phyloP scores from a whole-genome alignment of 2,113 vertebrate genomes.

The Phyllostomus discolor region DNA sequence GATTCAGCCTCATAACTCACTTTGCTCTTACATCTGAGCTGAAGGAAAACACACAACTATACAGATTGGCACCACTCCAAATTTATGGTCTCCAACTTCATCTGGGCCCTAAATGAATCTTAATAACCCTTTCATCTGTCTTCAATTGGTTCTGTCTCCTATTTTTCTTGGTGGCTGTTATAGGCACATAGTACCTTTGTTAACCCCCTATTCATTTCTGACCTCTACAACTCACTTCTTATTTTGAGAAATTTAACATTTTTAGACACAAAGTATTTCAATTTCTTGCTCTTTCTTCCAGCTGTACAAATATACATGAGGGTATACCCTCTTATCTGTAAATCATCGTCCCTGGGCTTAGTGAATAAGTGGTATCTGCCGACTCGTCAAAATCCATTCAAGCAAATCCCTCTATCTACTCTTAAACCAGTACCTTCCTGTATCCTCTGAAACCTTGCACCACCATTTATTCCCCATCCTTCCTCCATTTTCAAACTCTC shows the following conservation, averaged over 20 bases:
- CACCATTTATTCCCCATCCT: neutral
- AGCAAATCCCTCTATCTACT: neutral
- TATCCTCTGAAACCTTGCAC: neutral
- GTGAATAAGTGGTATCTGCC: neutral
- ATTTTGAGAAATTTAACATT: neutral
- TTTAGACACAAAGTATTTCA: neutral
- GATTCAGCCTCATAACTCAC: neutral
- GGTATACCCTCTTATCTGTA: neutral
- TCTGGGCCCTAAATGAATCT: neutral
- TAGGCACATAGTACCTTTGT: neutral
- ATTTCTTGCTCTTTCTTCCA: neutral
- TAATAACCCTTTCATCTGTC: neutral
- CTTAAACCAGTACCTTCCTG: neutral
- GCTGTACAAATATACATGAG: neutral
- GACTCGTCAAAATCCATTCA: neutral
- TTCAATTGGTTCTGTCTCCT: neutral
- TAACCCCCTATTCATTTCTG: neutral
- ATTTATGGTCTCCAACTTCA: neutral
- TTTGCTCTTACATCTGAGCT: neutral
- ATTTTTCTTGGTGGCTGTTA: neutral
- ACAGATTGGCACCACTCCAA: neutral
- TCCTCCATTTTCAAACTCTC: neutral
- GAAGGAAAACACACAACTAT: neutral
- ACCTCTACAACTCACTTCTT: neutral
- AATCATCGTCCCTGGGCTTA: neutral